These are phyloP conservation scores for Crax fasciolata DNA, from an alignment of 2,797 vertebrate genomes.

Conservation along the genomic window DNA sequence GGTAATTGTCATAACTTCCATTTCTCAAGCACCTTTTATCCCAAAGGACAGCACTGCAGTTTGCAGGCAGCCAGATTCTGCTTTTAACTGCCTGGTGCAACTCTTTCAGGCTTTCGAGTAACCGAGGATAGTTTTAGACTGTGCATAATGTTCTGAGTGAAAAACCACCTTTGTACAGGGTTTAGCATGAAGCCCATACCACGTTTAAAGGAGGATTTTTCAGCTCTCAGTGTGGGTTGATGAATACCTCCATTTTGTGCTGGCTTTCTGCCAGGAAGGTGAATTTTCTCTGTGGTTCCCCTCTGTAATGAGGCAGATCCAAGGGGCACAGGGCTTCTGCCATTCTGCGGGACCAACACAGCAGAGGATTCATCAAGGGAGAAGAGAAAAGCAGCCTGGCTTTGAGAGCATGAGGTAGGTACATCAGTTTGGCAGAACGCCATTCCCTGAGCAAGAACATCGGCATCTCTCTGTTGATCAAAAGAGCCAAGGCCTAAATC, in stretches of 20 bases:
- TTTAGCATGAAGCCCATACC: neutral
- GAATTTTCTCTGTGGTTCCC: neutral
- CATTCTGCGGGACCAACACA: neutral
- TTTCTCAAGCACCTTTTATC: constrained; percentile 42
- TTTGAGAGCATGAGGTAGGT: neutral
- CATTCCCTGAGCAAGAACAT: neutral
- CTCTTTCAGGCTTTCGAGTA: constrained; percentile 4
- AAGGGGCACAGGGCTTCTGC: neutral
- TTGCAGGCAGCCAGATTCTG: neutral
- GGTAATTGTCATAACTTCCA: neutral
- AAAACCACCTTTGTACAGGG: constrained; percentile 27
- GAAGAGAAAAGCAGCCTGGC: neutral
- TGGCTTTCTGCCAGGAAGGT: neutral
- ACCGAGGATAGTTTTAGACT: constrained; percentile 4
- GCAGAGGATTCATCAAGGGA: neutral
- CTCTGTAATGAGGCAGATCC: rapidly evolving
- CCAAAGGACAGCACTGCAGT: neutral
- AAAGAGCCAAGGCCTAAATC: constrained; percentile 27
- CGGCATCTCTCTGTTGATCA: neutral
- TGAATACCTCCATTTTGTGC: neutral
- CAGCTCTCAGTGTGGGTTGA: neutral
- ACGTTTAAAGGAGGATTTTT: constrained; percentile 15
- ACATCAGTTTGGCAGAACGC: neutral
- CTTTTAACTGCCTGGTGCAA: constrained; percentile 2
- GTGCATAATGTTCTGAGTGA: neutral